phyloP scores from a whole-genome alignment of 2,113 vertebrate species.

The Aldabrachelys gigantea region DNA sequence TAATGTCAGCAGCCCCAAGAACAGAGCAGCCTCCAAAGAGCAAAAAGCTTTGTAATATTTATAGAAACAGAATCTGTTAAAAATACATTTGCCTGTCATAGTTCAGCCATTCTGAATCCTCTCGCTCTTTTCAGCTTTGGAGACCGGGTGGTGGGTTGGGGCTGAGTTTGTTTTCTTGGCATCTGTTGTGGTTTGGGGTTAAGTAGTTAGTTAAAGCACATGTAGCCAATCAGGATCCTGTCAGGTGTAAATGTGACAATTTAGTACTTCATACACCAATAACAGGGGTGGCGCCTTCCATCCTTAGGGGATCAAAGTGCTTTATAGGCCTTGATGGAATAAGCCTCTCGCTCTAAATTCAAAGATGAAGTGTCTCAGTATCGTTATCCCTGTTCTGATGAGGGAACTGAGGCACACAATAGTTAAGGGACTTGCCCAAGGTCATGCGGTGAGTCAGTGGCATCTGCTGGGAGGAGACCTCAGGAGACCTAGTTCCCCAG shows the following conservation, averaged over 20 bases:
- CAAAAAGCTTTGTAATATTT: slow-evolving; percentile 77
- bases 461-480: not conserved
- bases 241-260: not conserved
- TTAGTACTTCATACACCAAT: not conserved
- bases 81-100: slow-evolving; percentile 69
- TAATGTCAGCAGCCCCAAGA: slow-evolving; percentile 76
- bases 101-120: slow-evolving; percentile 63
- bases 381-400: not conserved
- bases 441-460: fast-evolving
- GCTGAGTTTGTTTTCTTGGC: not conserved
- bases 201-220: slow-evolving; percentile 3
- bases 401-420: not conserved
- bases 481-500: not conserved
- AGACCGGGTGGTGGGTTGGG: slow-evolving; percentile 50
- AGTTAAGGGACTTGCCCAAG: not conserved
- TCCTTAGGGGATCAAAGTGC: fast-evolving
- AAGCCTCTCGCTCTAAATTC: fast-evolving
- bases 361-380: not conserved
- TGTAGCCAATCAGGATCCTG: not conserved
- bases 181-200: slow-evolving; percentile 14
- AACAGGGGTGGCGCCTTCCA: not conserved
- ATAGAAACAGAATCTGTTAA: slow-evolving; percentile 75
- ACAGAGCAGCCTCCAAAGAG: slow-evolving; percentile 61
- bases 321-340: not conserved
- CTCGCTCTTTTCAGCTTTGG: not conserved